Evolutionary conservation across 2,888 invertebrate species (phyloP), one percentile per base, ranked within the genome.

Genomic region (Celastrina argiolus): DNA sequence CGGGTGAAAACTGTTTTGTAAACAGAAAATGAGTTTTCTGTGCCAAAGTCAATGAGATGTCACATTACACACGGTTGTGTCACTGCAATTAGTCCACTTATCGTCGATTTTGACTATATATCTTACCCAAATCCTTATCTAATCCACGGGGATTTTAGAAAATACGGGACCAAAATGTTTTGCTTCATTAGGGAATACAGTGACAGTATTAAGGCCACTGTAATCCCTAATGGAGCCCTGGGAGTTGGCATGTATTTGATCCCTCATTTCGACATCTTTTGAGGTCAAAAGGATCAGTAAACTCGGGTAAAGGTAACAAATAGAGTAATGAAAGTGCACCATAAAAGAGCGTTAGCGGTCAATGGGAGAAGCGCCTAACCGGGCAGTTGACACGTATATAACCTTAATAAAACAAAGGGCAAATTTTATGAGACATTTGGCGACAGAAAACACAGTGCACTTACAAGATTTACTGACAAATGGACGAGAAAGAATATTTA

Each of bases 1-100:
- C 42, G 7, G 18, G 39, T 39, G 65, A 65, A 56, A 65, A 65
- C 66, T 59, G 66, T 45, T 42, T 59, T 42, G 63, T 41, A 61
- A 61, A 39, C 61, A 61, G 59, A 51, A 58, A 39, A 39, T 56
- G n/a, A 65, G 36, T 45, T 22, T 18, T 22, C 36, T 56, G 5
- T 65, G 65, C 39, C 65, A 65, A 56, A 18, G 34, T 61, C 51
- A 51, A 51, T 51, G 51, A 12, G 61, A 39, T 61, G 18, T 39
- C 36, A 61, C 61, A 39, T 36, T 14, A 12, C 14, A 39, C 61
- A 39, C 36, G 12, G 36, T 61, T 36, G 22, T 61, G 18, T 22
- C 61, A 61, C 12, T 56, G 12, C 18, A 39, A 5, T 61, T 39
- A 51, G 12, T 51, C 51, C 22, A 51, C 12, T 51, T 51, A 3